Conservation (phyloP, 2,113 vertebrate genomes). For the Onychostoma macrolepis region DNA sequence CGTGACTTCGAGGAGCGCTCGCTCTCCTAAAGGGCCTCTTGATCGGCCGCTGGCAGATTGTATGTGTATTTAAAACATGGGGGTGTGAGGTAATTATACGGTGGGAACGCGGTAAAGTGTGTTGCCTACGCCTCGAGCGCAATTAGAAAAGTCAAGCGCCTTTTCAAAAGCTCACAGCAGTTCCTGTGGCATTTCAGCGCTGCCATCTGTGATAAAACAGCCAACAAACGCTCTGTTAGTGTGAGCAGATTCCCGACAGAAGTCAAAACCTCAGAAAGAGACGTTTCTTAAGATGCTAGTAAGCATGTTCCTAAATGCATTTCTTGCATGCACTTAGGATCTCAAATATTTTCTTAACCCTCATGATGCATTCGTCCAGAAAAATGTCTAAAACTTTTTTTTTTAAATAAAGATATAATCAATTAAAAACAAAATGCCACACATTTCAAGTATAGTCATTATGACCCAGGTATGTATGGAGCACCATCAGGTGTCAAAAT, state of each 20-base stretch:
- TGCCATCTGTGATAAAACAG: conserved; percentile 11
- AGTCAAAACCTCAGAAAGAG: not conserved
- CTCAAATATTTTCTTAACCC: too few species aligned
- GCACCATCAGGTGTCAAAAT: too few species aligned
- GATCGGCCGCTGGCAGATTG: conserved; percentile 71
- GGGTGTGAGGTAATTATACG: conserved; percentile 53
- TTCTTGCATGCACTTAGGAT: too few species aligned
- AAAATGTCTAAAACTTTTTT: too few species aligned
- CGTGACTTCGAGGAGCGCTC: conserved; percentile 66
- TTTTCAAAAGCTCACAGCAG: not conserved
- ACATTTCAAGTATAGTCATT: too few species aligned
- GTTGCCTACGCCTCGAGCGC: conserved; percentile 9
- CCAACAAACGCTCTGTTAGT: not conserved
- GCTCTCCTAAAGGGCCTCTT: conserved; percentile 65
- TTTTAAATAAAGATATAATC: too few species aligned
- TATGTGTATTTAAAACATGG: conserved; percentile 71
- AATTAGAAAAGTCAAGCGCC: conserved; percentile 39
- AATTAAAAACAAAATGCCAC: too few species aligned
- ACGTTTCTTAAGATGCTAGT: too few species aligned
- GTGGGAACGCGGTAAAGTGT: conserved; percentile 1
- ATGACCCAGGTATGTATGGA: too few species aligned
- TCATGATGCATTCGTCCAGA: too few species aligned
- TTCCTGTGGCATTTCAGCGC: not conserved
- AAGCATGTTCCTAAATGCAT: too few species aligned
- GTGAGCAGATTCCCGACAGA: not conserved